A percentile compares a stretch with the other conserved stretches of the same genome.
Evolutionary conservation across 2,113 vertebrate species (phyloP).

Genomic region (Ivindomyrus marchei): DNA sequence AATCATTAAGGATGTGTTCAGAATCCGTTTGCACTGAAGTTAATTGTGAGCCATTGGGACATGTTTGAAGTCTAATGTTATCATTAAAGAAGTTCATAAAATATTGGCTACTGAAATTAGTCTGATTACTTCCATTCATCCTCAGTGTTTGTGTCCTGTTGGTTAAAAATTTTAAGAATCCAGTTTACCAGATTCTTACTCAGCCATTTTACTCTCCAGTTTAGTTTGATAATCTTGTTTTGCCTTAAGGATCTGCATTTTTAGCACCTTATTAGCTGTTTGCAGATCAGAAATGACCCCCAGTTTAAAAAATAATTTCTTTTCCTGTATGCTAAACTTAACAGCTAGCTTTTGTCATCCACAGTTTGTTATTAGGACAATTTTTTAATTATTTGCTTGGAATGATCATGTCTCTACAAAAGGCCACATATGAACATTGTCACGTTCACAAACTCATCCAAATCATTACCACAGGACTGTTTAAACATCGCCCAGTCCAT

Average conservation of each 20-base stretch:
- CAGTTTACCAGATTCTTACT: no score
- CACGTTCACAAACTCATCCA: background rate
- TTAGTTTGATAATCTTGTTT: conserved; percentile 16
- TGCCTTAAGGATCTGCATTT: conserved; percentile 11
- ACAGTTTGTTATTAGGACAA: background rate
- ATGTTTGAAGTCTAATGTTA: no score
- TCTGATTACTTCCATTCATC: no score
- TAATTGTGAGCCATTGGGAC: no score
- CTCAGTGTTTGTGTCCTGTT: no score
- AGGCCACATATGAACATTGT: background rate
- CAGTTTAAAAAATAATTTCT: conserved; percentile 3
- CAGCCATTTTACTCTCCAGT: conserved; percentile 14
- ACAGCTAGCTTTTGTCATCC: background rate
- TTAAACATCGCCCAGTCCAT: background rate
- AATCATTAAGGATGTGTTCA: no score
- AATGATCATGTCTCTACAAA: background rate
- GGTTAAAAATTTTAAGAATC: no score
- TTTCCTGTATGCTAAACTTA: background rate
- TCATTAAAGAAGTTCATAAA: no score
- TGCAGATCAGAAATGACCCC: conserved; percentile 9
- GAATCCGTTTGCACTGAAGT: no score
- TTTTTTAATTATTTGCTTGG: background rate
- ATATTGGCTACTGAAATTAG: no score
- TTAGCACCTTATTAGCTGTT: background rate
- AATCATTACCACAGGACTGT: background rate